Percentiles rank a stretch among this genome's conserved stretches.
Conservation (phyloP, 2,888 invertebrate genomes). For the Catocala fraxini region DNA sequence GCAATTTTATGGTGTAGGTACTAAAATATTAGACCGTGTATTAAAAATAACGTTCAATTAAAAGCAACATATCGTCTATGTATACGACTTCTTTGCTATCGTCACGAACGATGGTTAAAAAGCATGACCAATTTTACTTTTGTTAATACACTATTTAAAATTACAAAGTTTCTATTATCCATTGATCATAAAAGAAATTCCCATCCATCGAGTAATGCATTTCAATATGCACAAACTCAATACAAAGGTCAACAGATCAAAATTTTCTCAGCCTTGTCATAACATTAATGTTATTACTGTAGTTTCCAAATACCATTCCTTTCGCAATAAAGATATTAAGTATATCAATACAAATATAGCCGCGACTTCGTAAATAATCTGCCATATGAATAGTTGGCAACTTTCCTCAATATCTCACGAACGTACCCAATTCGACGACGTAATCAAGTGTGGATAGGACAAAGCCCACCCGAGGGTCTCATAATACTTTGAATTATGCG, state of each 20-base stretch:
- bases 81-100: too few species aligned
- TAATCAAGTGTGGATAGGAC: constrained; percentile 22
- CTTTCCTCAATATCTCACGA: constrained; percentile 20
- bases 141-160: too few species aligned
- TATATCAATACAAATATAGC: constrained; percentile 4
- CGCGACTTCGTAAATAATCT: constrained; percentile 12
- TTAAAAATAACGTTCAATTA: too few species aligned
- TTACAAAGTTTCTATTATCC: too few species aligned
- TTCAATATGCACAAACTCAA: too few species aligned
- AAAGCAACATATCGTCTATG: too few species aligned
- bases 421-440: constrained; percentile 10
- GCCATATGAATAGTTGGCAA: constrained; percentile 8
- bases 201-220: too few species aligned
- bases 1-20: too few species aligned
- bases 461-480: constrained; percentile 17
- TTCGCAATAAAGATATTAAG: constrained; percentile 6
- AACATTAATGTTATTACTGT: not conserved
- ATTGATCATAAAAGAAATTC: too few species aligned
- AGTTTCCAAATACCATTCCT: not conserved
- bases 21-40: too few species aligned
- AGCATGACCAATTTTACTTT: too few species aligned
- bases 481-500: constrained; percentile 30
- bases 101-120: too few species aligned
- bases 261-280: not conserved
- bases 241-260: not conserved